Evolutionary conservation across 2,888 invertebrate genomes (phyloP), one percentile per base, ranked within the genome.

Genomic region (Drosophila neutralis): DNA sequence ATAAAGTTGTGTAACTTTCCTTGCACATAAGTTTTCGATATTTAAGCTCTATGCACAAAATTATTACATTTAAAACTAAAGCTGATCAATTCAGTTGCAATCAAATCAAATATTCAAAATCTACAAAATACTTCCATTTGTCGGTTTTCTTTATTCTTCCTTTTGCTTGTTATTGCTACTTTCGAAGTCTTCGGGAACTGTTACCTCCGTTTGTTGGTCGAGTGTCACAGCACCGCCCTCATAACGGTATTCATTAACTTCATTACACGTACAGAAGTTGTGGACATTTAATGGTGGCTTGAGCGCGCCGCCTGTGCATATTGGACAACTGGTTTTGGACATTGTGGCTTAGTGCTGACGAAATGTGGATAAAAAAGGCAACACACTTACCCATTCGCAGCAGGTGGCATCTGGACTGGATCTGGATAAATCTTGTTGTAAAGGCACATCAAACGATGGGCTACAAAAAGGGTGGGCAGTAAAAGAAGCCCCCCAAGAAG

Each of bases 351-450:
- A 49, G 18, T 48, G n/a, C 6, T 27, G 48, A 13, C 21, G 2
- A 49, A 18, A 48, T 27, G 4, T 48, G 48, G 15, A 48, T 49
- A 29, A 4, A 8, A 13, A 49, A 10, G 2, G 4, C 1, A n/a
- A 18, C 2, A 29, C 18, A 78, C 88, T 73, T 63, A 84, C 88
- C 74, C 71, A 65, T 68, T 71, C 35, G 64, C 74, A 27, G 65
- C 69, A 13, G 18, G 45, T 70, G 2, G 15, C 71, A 27, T 61
- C 52, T 33, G 96, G 33, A 10, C 33, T 33, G 97, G 96, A 94
- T 97, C 31, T 31, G 97, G 96, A 94, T 97, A 97, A 36, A 96
- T 95, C 93, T 97, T 98, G 90, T 96, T 96, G 94, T 98, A 98
- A 38, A 98, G 95, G 52, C 96, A 95, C 76, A 97, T 96, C 91